These are phyloP conservation scores for Poecilia picta DNA, from an alignment of 2,797 vertebrate genomes.

Conservation along the genomic window DNA sequence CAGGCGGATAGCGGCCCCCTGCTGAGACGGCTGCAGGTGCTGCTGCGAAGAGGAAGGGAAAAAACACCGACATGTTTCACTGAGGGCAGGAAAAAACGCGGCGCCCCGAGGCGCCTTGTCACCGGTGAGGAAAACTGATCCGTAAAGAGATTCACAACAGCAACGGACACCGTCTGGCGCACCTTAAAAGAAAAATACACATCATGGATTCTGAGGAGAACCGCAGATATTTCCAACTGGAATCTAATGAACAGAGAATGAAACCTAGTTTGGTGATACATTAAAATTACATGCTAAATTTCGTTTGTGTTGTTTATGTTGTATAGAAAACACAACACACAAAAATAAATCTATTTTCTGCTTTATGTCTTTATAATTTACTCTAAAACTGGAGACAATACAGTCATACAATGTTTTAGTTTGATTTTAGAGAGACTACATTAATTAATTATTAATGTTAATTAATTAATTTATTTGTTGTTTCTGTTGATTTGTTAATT, in stretches of 20 bases:
- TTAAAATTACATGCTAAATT: not conserved
- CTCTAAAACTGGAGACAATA: not conserved
- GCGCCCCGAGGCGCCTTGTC: constrained; percentile 23
- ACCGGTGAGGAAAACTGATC: constrained; percentile 23
- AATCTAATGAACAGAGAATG: not conserved
- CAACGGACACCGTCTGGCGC: constrained; percentile 7
- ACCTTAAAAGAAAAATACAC: not conserved
- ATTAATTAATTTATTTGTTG: too few relatives aligned
- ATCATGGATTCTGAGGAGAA: not conserved
- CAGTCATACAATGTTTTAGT: not conserved
- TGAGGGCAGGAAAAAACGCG: constrained; percentile 16
- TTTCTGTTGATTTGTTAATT: too few relatives aligned
- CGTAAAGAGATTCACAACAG: constrained; percentile 9
- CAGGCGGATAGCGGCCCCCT: constrained; percentile 26
- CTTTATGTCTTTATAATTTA: not conserved
- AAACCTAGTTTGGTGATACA: not conserved
- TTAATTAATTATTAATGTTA: too few relatives aligned
- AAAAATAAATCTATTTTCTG: not conserved
- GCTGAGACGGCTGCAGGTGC: constrained; percentile 40
- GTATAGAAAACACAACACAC: not conserved
- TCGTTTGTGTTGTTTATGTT: not conserved
- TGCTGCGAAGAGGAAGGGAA: constrained; percentile 13
- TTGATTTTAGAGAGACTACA: too few relatives aligned
- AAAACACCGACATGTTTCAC: constrained; percentile 25
- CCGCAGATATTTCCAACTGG: not conserved